Base-by-base conservation (phyloP, 1,140 invertebrate genomes). In the Propsilocerus akamusi region DNA sequence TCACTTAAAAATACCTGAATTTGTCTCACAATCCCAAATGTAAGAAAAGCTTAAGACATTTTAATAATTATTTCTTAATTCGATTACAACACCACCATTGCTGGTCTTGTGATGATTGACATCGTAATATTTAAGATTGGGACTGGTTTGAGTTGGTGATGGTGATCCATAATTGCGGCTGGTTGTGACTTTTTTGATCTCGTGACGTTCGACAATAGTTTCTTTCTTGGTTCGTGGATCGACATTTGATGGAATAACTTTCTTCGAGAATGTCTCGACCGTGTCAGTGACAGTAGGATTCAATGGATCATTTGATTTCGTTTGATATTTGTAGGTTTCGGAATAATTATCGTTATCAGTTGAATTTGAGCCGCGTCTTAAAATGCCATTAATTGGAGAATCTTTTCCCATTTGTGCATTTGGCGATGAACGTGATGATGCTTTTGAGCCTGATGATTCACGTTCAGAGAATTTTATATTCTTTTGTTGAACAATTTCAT, bases 121-220 rank as follows among this genome's bases (percentile, higher is more conserved):
- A 17, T 41, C 34, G 10, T 41, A 41, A 41, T 58, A 53, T 32
- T 46, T 53, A 24, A 54, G 53, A 53, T 51, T 56, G 37, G 50
- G 47, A 46, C 24, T 49, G 20, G 24, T 49, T n/a, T n/a, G n/a
- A n/a, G 34, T 41, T 41, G 34, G 34, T 41, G 34, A 41, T 46
- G 66, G 66, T 50, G 68, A 69, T 26, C 66, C 67, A 48, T 72
- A 69, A 55, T 72, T 73, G 48, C 72, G 68, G 54, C 75, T 78
- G 53, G 76, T 78, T 5, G 76, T 80, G 24, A 80, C 68, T 3
- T 76, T 79, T 58, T 76, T 78, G 2, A 74, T 75, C 63, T 81
- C 78, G 25, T 71, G 75, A 3, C 77, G 78, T 55, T 81, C 74
- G 17, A 41, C 34, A 32, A 81, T 76, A 46, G 77, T 76, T 58